Conservation (phyloP, 2,888 invertebrate species). For the Pachydiplax longipennis region DNA sequence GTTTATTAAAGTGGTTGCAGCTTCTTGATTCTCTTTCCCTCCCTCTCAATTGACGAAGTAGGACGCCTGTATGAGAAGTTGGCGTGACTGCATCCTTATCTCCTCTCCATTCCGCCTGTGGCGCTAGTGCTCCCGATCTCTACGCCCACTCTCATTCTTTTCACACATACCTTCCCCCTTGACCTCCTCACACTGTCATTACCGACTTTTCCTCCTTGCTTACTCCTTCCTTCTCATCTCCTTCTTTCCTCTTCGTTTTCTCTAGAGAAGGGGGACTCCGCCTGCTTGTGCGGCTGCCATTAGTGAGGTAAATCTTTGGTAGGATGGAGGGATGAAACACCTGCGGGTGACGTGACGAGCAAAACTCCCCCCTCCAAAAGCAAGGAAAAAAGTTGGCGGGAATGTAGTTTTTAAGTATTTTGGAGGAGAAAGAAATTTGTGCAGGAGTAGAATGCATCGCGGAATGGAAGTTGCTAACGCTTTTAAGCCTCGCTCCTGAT, state of each 20-base stretch:
- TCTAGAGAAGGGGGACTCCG: not conserved
- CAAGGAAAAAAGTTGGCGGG: not conserved
- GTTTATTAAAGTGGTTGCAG: conserved; percentile 12
- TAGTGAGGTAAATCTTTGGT: not conserved
- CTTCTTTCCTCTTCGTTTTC: not conserved
- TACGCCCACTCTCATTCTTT: not conserved
- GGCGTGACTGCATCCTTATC: conserved; percentile 38
- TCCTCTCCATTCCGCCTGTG: not conserved
- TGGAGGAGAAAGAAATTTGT: not conserved
- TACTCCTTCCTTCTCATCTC: not conserved
- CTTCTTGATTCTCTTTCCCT: conserved; percentile 14
- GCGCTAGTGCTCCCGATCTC: conserved; percentile 12
- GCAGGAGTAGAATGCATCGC: no score
- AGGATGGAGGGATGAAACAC: not conserved
- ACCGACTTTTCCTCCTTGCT: not conserved
- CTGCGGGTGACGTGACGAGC: conserved; percentile 7
- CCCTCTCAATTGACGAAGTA: conserved; percentile 10
- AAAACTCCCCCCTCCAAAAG: not conserved
- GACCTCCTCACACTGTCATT: not conserved
- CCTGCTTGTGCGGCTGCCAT: not conserved
- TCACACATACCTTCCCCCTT: not conserved
- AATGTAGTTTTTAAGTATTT: not conserved
- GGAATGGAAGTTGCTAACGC: no score
- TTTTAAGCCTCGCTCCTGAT: no score
- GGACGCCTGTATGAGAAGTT: conserved; percentile 20